A percentile compares a stretch with the other conserved stretches of the same genome.
Evolutionary conservation across 2,888 invertebrate genomes (phyloP).

Genomic region (Eupithecia subfuscata): DNA sequence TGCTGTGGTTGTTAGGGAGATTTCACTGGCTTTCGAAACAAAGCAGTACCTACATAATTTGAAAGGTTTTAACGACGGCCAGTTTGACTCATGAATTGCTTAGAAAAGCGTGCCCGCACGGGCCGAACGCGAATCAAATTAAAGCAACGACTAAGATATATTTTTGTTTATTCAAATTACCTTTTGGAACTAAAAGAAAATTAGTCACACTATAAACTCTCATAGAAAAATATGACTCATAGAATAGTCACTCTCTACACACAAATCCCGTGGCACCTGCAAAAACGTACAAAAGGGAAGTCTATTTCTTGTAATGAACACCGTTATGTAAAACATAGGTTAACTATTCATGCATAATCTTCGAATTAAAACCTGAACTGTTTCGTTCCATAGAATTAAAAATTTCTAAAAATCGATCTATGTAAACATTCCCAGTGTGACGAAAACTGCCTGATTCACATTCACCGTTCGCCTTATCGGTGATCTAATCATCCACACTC

Average conservation of each 20-base stretch:
- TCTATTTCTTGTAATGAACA: background rate
- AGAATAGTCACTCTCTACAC: background rate
- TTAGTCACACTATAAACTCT: background rate
- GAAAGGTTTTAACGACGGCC: background rate
- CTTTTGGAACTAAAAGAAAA: no score
- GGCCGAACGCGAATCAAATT: no score
- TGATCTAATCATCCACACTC: constrained; percentile 38
- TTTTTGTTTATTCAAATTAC: background rate
- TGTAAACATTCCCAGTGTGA: background rate
- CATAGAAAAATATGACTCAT: background rate
- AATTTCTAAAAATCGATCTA: background rate
- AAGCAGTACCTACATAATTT: background rate
- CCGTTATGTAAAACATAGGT: background rate
- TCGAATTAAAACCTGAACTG: background rate
- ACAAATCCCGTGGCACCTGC: background rate
- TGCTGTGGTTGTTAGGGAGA: background rate
- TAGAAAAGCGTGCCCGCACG: no score
- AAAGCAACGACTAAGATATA: no score
- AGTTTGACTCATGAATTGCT: background rate
- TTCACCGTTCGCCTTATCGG: constrained; percentile 39
- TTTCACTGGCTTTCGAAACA: background rate
- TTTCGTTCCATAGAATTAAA: background rate
- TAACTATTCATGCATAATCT: background rate
- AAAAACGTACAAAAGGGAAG: background rate
- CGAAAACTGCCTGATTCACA: constrained; percentile 29